A percentile compares a stretch with the other conserved stretches of the same genome.
Conservation (phyloP, 1,140 invertebrate genomes). For the Drosophila arizonae region DNA sequence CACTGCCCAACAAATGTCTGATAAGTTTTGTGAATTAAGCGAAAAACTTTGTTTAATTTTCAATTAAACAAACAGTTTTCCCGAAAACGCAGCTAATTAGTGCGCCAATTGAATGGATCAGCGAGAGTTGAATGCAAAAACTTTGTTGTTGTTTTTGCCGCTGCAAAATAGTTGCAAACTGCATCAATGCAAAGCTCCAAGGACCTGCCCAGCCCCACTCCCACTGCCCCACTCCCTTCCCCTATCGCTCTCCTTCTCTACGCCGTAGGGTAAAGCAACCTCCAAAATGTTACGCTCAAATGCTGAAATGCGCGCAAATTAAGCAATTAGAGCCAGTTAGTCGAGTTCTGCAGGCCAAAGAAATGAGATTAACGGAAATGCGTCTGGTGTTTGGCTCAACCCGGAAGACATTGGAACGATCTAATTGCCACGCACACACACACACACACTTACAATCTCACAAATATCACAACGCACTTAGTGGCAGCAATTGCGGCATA, state of each 20-base stretch:
- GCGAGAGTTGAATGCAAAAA: slow-evolving; percentile 36
- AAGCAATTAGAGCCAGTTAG: slow-evolving; percentile 54
- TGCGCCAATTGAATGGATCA: slow-evolving; percentile 43
- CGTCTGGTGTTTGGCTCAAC: neutral
- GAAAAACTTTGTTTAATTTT: slow-evolving; percentile 52
- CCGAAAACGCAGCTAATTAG: slow-evolving; percentile 70
- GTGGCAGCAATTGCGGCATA: slow-evolving; percentile 53
- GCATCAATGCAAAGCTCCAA: slow-evolving; percentile 5
- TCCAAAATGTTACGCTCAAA: slow-evolving; percentile 25
- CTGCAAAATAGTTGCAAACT: slow-evolving; percentile 49
- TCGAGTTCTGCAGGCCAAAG: slow-evolving; percentile 14
- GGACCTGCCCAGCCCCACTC: neutral
- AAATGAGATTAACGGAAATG: slow-evolving; percentile 43
- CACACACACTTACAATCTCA: neutral
- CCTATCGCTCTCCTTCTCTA: too few species aligned
- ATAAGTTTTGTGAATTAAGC: slow-evolving; percentile 50
- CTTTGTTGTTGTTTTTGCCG: slow-evolving; percentile 20
- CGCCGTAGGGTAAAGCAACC: neutral
- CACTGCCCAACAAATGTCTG: slow-evolving; percentile 28
- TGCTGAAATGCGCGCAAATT: slow-evolving; percentile 58
- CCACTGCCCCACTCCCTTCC: too few species aligned
- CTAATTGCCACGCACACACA: slow-evolving; percentile 28
- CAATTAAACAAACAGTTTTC: slow-evolving; percentile 64
- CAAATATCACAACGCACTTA: slow-evolving; percentile 34
- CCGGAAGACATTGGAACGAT: slow-evolving; percentile 3